A percentile compares a stretch with the other conserved stretches of the same genome.
These are phyloP conservation scores for Melanotaenia pygmaea DNA, from an alignment of 2,797 vertebrate species.

Conservation along the genomic window DNA sequence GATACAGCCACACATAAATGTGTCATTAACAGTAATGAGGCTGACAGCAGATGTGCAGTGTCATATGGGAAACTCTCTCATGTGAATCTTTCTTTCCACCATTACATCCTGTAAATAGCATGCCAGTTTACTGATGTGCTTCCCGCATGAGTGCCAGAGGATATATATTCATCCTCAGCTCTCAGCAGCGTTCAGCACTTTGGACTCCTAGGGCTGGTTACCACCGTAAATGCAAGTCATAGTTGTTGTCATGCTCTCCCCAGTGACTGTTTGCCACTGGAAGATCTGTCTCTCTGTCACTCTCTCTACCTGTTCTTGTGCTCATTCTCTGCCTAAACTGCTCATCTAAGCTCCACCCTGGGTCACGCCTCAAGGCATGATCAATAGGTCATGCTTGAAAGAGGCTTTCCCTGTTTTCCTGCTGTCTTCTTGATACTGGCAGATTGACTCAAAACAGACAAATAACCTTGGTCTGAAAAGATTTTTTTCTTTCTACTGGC, in stretches of 20 bases:
- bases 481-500: constrained; percentile 19
- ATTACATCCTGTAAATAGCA: constrained; percentile 13
- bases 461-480: constrained; percentile 30
- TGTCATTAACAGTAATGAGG: constrained; percentile 61
- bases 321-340: constrained; percentile 28
- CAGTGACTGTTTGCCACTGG: constrained; percentile 39
- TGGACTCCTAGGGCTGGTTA: constrained; percentile 29
- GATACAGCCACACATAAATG: constrained; percentile 13
- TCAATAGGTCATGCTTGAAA: constrained; percentile 59
- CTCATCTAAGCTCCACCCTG: constrained; percentile 43
- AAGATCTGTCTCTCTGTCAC: constrained; percentile 21
- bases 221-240: constrained; percentile 49
- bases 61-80: constrained; percentile 29
- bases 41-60: constrained; percentile 41
- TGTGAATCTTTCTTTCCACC: neutral
- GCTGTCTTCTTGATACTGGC: constrained; percentile 24
- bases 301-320: constrained; percentile 6
- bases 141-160: neutral
- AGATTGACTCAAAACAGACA: constrained; percentile 51
- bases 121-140: constrained; percentile 5
- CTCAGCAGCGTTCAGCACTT: constrained; percentile 7
- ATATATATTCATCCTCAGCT: neutral
- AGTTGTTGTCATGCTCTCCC: constrained; percentile 44
- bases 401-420: constrained; percentile 37
- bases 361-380: constrained; percentile 23